Conservation (phyloP, 2,113 vertebrate genomes). For the Tringa solitaria region DNA sequence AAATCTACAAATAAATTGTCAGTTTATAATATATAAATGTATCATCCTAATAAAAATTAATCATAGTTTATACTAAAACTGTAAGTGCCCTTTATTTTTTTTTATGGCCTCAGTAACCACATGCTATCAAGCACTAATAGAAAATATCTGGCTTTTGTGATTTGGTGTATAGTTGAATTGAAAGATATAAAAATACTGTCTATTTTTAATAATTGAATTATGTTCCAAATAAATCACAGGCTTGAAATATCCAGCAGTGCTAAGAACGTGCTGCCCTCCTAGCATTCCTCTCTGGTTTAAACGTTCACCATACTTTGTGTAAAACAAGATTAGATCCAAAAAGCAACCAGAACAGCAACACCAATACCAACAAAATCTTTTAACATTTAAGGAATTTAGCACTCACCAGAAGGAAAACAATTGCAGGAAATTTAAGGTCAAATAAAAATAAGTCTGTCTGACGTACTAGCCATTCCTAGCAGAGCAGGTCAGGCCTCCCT, state of each 20-base stretch:
- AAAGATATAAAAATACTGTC: constrained; percentile 66
- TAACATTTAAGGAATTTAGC: background rate
- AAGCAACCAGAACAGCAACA: background rate
- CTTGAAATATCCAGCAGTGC: background rate
- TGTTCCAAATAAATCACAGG: constrained; percentile 61
- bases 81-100: constrained; percentile 36
- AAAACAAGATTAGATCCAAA: background rate
- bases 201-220: constrained; percentile 75
- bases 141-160: constrained; percentile 65
- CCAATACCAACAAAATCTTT: background rate
- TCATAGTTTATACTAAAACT: constrained; percentile 65
- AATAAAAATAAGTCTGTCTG: background rate
- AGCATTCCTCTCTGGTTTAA: constrained; percentile 1
- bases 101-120: constrained; percentile 53
- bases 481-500: constrained; percentile 35
- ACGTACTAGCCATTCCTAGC: background rate
- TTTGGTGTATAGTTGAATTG: constrained; percentile 53
- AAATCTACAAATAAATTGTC: constrained; percentile 79
- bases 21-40: constrained; percentile 76
- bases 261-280: background rate
- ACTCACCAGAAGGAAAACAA: background rate
- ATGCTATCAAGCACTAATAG: constrained; percentile 63
- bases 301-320: background rate
- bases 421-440: background rate
- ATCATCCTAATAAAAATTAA: constrained; percentile 77